A percentile compares a stretch with the other conserved stretches of the same genome.
phyloP scores from a whole-genome alignment of 2,888 invertebrate species.

The Stenichneumon culpator region DNA sequence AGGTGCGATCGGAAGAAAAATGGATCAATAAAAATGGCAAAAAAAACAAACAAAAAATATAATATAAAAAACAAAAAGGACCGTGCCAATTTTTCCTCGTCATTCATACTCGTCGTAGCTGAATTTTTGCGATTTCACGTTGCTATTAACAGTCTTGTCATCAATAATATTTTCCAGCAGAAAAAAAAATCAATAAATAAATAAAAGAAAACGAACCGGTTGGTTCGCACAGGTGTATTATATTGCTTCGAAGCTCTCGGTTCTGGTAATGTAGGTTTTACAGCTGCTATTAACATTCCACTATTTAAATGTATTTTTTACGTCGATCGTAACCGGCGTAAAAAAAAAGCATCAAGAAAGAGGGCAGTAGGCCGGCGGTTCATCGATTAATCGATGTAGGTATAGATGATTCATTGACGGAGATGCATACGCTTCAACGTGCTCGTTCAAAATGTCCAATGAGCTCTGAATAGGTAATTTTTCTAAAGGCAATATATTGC shows the following conservation, averaged over 20 bases:
- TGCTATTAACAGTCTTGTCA: no score
- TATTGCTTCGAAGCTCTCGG: neutral
- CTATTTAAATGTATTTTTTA: neutral
- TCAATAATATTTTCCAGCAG: neutral
- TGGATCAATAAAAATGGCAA: neutral
- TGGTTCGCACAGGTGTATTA: neutral
- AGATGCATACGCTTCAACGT: neutral
- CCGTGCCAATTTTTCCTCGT: no score
- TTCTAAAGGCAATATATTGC: no score
- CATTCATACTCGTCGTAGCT: no score
- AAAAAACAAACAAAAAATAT: neutral
- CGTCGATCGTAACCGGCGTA: neutral
- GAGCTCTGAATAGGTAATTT: no score
- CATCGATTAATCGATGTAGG: no score
- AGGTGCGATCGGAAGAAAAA: neutral
- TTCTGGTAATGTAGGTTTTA: neutral
- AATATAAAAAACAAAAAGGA: slow-evolving; percentile 11
- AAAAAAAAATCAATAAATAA: no score
- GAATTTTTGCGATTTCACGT: no score
- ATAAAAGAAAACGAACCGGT: slow-evolving; percentile 35
- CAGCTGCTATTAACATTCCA: neutral
- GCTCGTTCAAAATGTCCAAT: no score
- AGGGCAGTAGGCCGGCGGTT: slow-evolving; percentile 13
- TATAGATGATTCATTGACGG: no score
- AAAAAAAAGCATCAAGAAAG: neutral